phyloP scores from a whole-genome alignment of 1,140 invertebrate genomes.

The Wiebesia pumilae region DNA sequence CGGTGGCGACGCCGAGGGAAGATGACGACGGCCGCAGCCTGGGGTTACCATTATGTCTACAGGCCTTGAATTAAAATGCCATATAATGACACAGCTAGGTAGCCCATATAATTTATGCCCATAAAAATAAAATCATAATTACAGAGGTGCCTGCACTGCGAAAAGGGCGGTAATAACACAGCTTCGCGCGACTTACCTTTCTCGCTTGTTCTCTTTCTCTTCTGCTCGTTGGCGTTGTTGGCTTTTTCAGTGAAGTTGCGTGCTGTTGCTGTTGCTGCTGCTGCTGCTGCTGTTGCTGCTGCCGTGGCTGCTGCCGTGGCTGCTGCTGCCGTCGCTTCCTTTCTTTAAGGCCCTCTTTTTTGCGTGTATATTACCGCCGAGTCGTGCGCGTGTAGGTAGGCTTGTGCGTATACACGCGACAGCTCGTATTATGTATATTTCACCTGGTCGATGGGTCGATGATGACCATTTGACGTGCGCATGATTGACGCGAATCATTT shows the following conservation, averaged over 20 bases:
- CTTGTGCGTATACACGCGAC: not conserved
- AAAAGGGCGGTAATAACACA: slow-evolving; percentile 73
- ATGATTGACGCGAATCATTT: slow-evolving; percentile 34
- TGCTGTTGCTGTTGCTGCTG: slow-evolving; percentile 44
- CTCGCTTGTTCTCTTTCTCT: not conserved
- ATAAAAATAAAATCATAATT: slow-evolving; percentile 76
- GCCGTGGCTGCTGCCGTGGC: slow-evolving; percentile 52
- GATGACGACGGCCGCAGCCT: slow-evolving; percentile 57
- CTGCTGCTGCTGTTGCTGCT: slow-evolving; percentile 52
- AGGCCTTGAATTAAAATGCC: slow-evolving; percentile 74
- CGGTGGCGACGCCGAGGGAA: slow-evolving; percentile 16
- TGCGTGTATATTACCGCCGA: not conserved
- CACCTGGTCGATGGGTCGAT: not conserved
- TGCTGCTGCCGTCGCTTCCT: not conserved
- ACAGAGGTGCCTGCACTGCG: slow-evolving; percentile 69
- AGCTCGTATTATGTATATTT: slow-evolving; percentile 27
- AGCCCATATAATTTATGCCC: slow-evolving; percentile 73
- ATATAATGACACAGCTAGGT: slow-evolving; percentile 73
- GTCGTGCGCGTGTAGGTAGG: not conserved
- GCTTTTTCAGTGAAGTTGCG: slow-evolving; percentile 53
- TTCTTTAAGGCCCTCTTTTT: not conserved
- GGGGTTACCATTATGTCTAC: slow-evolving; percentile 72
- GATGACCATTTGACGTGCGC: slow-evolving; percentile 25
- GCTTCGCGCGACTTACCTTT: slow-evolving; percentile 55
- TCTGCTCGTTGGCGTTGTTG: not conserved